Base-by-base conservation (phyloP, 1,140 invertebrate genomes). In the Dreissena rostriformis region DNA sequence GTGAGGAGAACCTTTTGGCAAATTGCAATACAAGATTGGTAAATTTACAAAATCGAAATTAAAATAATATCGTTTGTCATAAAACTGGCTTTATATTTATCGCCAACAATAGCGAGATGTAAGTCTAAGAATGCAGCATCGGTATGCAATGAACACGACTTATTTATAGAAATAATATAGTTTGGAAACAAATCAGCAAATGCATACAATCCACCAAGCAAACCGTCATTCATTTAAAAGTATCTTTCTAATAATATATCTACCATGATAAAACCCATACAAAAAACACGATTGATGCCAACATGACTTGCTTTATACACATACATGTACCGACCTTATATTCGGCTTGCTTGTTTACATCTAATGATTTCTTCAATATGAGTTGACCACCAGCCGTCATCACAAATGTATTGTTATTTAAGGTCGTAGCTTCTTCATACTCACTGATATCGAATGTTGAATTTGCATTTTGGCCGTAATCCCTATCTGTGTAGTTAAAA, bases 401-500 rank as follows among this genome's bases (percentile, higher is more conserved):
- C 52, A n/a, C 51, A 55, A 80, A 80, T 52, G 28, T n/a, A 11
- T 68, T 26, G n/a, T 28, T 17, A 28, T 17, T 68, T 22, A 26
- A 68, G 15, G 51, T 80, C 29, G 63, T 19, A 15, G 53, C 22
- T 26, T 72, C 78, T 29, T 71, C 19, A 19, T 70, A 19, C 15
- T 51, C 12, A 63, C 61, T 77, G 7, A 80, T 80, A 24, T 72
- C 71, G 49, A 80, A 80, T 5, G 10, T 19, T 39, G 68, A 66
- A 57, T 80, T 24, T 19, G 78, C 78, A 80, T 80, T 80, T 11
- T 55, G 14, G 19, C 68, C 78, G 11, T 53, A 12, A 24, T 80
- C 78, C 17, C 53, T 55, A 49, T 80, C 78, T 19, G 68, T 71
- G 53, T 72, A 80, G n/a, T 57, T 80, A 26, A 80, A 80, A n/a